Percentiles rank a stretch among this genome's conserved stretches.
Evolutionary conservation across 2,797 vertebrate genomes (phyloP).

Genomic region (Mergus octosetaceus): DNA sequence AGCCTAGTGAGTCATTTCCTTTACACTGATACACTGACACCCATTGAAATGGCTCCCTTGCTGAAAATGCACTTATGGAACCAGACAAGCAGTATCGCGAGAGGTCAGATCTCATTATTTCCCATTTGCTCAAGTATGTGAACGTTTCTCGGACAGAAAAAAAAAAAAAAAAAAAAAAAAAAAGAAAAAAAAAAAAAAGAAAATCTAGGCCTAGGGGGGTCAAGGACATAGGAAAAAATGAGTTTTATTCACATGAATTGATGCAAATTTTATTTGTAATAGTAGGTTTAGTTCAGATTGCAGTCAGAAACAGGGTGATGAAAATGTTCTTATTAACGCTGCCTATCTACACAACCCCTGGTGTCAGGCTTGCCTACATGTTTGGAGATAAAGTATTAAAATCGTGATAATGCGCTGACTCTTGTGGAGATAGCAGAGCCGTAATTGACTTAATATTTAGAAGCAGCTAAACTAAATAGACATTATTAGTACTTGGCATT

Average conservation of each 20-base stretch:
- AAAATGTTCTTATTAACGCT: background rate
- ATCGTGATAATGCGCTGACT: background rate
- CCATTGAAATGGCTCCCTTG: conserved; percentile 37
- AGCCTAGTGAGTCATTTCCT: conserved; percentile 64
- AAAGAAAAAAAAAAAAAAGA: conserved; percentile 42
- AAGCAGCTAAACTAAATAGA: conserved; percentile 38
- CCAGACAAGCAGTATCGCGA: conserved; percentile 63
- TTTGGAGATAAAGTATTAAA: conserved; percentile 33
- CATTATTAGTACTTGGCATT: conserved; percentile 35
- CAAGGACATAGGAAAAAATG: background rate
- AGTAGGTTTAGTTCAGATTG: background rate
- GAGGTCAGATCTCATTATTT: conserved; percentile 57
- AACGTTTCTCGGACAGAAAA: background rate
- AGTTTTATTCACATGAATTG: conserved; percentile 9
- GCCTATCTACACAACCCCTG: background rate
- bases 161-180: conserved; percentile 37
- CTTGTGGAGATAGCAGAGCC: background rate
- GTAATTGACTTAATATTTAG: conserved; percentile 50
- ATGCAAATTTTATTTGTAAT: conserved; percentile 11
- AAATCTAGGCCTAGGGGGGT: background rate
- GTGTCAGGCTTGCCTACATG: background rate
- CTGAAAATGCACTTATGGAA: conserved; percentile 38
- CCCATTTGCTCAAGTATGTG: conserved; percentile 36
- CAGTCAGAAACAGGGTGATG: background rate
- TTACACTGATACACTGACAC: conserved; percentile 35